Base-by-base conservation (phyloP, 2,888 invertebrate genomes). In the Ceraclea dissimilis region DNA sequence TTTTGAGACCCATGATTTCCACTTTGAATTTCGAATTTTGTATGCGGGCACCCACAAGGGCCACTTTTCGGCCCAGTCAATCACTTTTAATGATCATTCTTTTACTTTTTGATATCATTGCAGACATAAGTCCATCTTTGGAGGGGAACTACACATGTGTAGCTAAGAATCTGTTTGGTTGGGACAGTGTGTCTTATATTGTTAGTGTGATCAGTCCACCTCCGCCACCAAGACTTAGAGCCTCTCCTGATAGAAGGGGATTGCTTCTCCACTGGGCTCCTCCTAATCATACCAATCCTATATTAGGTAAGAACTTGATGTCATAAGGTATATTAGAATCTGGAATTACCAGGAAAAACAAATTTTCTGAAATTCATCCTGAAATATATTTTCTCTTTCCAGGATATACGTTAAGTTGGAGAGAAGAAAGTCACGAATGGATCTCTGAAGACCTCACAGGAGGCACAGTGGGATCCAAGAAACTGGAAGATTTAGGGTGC, bases 91-190 rank as follows among this genome's bases (percentile, higher is more conserved):
- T 11, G 6, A 16, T 44, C n/a, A 16, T 44, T 13, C 44, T 16
- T 44, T 44, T 44, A 44, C 44, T 44, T 44, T 44, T 6, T n/a
- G n/a, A n/a, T n/a, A 16, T 16, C 8, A 46, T 46, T 46, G 34
- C 66, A 87, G 87, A 83, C 68, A 79, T 86, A 49, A 87, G 87
- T 65, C 81, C 83, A 64, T 83, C 86, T 10, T 72, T 88, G 34
- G 84, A 86, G 60, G 89, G 89, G 20, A 90, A 90, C 75, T 90
- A 88, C 71, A 85, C 87, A 0, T 90, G 90, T 65, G 75, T 85
- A 49, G 88, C 87, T 2, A 87, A 87, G 68, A 93, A 93, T 71
- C 77, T 87, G 5, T 89, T 89, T 67, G 93, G 93, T 0, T 86
- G 85, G 50, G 93, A 93, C 68, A 85, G 88, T 51, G 87, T 92